A percentile compares a stretch with the other conserved stretches of the same genome.
Evolutionary conservation across 2,797 vertebrate species (phyloP).

Genomic region (Acanthurus tractus): DNA sequence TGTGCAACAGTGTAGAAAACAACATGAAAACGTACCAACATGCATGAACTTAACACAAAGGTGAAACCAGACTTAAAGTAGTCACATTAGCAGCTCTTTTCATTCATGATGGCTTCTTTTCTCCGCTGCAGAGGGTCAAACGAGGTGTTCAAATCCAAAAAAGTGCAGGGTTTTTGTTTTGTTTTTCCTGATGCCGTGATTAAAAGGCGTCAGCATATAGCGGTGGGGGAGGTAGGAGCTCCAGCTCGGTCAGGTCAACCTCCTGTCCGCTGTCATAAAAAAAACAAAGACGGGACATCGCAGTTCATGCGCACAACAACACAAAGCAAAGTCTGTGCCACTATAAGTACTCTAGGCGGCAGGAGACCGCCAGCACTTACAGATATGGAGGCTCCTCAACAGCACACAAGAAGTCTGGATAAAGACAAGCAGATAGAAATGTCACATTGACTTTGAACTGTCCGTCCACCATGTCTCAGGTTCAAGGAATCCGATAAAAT

Average conservation of each 20-base stretch:
- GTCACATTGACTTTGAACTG: slow-evolving; percentile 39
- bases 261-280: slow-evolving; percentile 76
- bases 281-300: slow-evolving; percentile 24
- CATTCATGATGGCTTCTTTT: background rate
- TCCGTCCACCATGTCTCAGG: slow-evolving; percentile 35
- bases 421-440: slow-evolving; percentile 50
- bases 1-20: slow-evolving; percentile 36
- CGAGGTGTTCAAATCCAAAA: background rate
- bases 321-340: background rate
- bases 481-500: slow-evolving; percentile 47
- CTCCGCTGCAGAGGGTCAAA: background rate
- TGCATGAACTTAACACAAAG: slow-evolving; percentile 15
- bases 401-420: slow-evolving; percentile 70
- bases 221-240: slow-evolving; percentile 81
- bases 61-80: slow-evolving; percentile 8
- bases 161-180: background rate
- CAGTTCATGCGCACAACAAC: slow-evolving; percentile 7
- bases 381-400: slow-evolving; percentile 79
- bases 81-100: slow-evolving; percentile 13
- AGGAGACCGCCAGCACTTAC: slow-evolving; percentile 71
- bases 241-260: slow-evolving; percentile 79
- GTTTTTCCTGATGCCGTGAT: slow-evolving; percentile 29
- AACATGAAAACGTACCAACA: slow-evolving; percentile 5
- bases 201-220: slow-evolving; percentile 81
- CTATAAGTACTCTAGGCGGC: slow-evolving; percentile 6